A percentile compares a stretch with the other conserved stretches of the same genome.
Conservation (phyloP, 2,797 vertebrate species). For the Silurus lanzhouensis region DNA sequence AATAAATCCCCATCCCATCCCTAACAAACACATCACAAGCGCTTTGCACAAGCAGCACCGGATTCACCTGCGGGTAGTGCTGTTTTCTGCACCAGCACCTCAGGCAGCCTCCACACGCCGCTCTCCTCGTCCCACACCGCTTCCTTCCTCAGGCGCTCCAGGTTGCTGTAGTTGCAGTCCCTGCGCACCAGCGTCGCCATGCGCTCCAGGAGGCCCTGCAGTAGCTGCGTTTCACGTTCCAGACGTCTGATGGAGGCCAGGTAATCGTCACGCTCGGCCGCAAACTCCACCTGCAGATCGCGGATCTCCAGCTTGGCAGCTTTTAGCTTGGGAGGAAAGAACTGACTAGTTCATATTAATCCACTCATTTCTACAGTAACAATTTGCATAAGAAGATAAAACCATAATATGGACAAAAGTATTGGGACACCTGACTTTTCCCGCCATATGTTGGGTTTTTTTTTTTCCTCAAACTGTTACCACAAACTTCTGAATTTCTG, state of each 20-base stretch:
- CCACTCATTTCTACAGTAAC: background rate
- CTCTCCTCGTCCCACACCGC: conserved; percentile 85
- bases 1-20: background rate
- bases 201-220: conserved; percentile 82
- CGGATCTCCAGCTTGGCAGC: conserved; percentile 86
- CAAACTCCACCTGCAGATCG: conserved; percentile 86
- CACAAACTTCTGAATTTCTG: too few species aligned
- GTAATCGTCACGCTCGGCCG: conserved; percentile 84
- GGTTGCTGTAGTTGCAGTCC: conserved; percentile 89
- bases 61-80: conserved; percentile 82
- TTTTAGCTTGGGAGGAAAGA: conserved; percentile 70
- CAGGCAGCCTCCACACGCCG: conserved; percentile 82
- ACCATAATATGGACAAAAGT: too few species aligned
- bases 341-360: background rate
- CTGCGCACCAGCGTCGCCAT: conserved; percentile 79
- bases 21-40: background rate
- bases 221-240: conserved; percentile 80
- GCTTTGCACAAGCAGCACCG: background rate
- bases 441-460: too few species aligned
- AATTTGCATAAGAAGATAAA: background rate
- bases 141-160: conserved; percentile 78
- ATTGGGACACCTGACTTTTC: too few species aligned
- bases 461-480: too few species aligned
- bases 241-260: conserved; percentile 79
- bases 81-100: conserved; percentile 80